Evolutionary conservation across 2,113 vertebrate genomes (phyloP).

Genomic region (Rhinopomastus cyanomelas): DNA sequence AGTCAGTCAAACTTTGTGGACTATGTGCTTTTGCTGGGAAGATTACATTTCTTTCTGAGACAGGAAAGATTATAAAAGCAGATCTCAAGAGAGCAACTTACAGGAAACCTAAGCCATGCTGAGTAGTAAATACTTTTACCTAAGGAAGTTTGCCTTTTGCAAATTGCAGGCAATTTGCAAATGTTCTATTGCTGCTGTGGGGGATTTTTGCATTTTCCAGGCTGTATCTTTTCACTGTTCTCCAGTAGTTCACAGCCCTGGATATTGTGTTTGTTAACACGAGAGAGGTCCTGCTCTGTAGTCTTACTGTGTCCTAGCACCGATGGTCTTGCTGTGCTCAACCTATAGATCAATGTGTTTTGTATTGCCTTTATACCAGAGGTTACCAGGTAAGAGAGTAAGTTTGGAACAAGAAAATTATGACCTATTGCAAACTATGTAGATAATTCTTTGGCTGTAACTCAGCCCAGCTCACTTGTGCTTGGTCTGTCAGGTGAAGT

Average conservation of each 20-base stretch:
- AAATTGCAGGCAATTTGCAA: constrained; percentile 15
- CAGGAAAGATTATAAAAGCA: constrained; percentile 32
- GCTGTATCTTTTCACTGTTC: background rate
- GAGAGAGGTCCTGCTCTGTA: background rate
- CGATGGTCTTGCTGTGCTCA: background rate
- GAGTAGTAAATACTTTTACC: constrained; percentile 19
- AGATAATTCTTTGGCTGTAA: background rate
- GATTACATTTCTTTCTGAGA: background rate
- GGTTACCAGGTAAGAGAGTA: background rate
- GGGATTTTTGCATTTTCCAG: constrained; percentile 9
- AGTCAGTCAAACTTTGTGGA: background rate
- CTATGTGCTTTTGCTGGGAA: constrained; percentile 30
- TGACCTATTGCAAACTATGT: background rate
- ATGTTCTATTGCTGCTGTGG: background rate
- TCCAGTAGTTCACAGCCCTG: too few species aligned
- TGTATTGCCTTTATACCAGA: background rate
- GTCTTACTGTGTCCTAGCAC: background rate
- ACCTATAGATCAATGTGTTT: background rate
- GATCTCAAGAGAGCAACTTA: constrained; percentile 5
- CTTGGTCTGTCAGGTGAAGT: background rate
- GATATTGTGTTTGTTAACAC: too few species aligned
- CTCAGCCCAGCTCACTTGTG: background rate
- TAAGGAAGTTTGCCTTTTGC: constrained; percentile 22
- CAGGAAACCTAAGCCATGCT: constrained; percentile 12
- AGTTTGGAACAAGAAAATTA: background rate